These are phyloP conservation scores for Mycetomoellerius zeteki DNA, from an alignment of 1,140 invertebrate species.

Conservation along the genomic window DNA sequence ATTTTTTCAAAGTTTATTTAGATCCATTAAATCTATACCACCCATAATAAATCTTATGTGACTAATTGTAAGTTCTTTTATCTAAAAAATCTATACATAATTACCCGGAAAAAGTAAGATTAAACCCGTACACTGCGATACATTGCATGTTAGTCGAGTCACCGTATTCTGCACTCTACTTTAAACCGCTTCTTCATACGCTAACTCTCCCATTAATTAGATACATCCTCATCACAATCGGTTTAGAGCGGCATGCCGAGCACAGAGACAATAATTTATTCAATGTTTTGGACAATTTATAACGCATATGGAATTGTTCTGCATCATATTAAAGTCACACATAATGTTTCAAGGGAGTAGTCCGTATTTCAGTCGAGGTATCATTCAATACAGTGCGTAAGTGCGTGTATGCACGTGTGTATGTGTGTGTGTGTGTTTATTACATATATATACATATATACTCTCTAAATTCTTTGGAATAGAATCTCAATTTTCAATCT, in stretches of 20 bases:
- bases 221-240: not conserved
- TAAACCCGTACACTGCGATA: slow-evolving; percentile 69
- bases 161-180: slow-evolving; percentile 9
- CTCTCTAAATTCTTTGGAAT: too few relatives aligned
- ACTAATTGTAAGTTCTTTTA: slow-evolving; percentile 64
- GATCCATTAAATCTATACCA: slow-evolving; percentile 72
- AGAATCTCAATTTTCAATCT: too few relatives aligned
- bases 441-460: too few relatives aligned
- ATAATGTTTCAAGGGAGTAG: slow-evolving; percentile 50
- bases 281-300: slow-evolving; percentile 4
- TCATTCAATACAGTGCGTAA: slow-evolving; percentile 31
- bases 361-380: slow-evolving; percentile 18
- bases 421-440: not conserved
- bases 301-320: slow-evolving; percentile 19
- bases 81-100: slow-evolving; percentile 70
- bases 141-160: slow-evolving; percentile 27
- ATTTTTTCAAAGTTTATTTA: slow-evolving; percentile 64
- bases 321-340: slow-evolving; percentile 58
- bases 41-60: slow-evolving; percentile 73
- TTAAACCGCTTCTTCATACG: not conserved
- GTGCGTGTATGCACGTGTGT: not conserved
- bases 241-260: not conserved
- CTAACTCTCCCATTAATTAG: not conserved
- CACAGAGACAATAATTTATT: slow-evolving; percentile 1
- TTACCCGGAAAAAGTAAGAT: slow-evolving; percentile 53